Conservation (phyloP, 2,113 vertebrate genomes). For the Pseudorectes ferrugineus region DNA sequence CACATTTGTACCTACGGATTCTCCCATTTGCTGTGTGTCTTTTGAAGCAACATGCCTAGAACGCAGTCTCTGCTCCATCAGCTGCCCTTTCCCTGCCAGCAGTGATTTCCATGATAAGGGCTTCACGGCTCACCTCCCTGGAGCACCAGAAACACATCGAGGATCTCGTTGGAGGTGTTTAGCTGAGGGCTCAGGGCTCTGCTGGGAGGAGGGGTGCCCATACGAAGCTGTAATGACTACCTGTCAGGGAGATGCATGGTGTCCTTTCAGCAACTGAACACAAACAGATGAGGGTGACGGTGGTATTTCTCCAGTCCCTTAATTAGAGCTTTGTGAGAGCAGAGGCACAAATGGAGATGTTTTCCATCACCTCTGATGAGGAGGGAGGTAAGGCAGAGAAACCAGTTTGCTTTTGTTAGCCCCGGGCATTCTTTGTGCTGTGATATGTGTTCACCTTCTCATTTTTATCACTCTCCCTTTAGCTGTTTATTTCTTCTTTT, state of each 20-base stretch:
- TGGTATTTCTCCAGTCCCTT: slow-evolving; percentile 75
- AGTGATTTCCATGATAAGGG: neutral
- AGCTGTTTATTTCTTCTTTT: neutral
- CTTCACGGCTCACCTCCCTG: neutral
- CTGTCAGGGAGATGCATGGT: slow-evolving; percentile 77
- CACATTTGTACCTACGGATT: accelerated
- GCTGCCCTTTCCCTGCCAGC: neutral
- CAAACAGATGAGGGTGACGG: slow-evolving; percentile 66
- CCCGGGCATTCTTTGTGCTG: neutral
- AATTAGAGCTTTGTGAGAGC: slow-evolving; percentile 71
- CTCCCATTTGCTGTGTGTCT: neutral
- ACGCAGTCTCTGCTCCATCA: neutral
- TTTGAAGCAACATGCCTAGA: neutral
- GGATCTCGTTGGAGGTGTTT: neutral
- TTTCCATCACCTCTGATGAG: slow-evolving; percentile 55
- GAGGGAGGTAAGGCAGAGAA: neutral
- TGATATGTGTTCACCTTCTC: neutral
- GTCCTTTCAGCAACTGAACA: slow-evolving; percentile 71
- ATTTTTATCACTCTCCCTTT: neutral
- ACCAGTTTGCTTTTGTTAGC: neutral
- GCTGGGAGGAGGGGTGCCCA: slow-evolving; percentile 50
- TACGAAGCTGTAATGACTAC: slow-evolving; percentile 72
- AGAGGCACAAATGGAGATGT: slow-evolving; percentile 47
- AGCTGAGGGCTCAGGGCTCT: slow-evolving; percentile 33
- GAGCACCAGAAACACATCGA: neutral